Conservation (phyloP, 1,140 invertebrate genomes). For the Elymnias hypermnestra region DNA sequence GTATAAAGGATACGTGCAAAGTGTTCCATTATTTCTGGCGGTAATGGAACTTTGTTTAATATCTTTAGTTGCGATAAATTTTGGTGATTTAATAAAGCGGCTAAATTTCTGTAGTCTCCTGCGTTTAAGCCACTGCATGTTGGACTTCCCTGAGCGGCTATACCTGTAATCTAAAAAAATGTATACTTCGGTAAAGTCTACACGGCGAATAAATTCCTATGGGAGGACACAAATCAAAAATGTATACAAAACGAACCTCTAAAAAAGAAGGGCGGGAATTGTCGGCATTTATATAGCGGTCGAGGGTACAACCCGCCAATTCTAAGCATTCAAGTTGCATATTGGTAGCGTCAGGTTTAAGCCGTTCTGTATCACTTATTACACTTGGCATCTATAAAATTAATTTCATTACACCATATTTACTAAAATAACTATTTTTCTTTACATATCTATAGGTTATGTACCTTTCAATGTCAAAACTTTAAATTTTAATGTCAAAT, state of each 20-base stretch:
- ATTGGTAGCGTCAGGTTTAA: slow-evolving; percentile 63
- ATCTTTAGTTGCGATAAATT: slow-evolving; percentile 87
- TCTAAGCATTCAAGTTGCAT: slow-evolving; percentile 81
- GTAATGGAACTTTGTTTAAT: slow-evolving; percentile 90
- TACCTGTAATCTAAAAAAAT: slow-evolving; percentile 72
- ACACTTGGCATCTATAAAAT: slow-evolving; percentile 58
- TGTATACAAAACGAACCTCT: slow-evolving; percentile 71
- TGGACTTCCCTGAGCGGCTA: slow-evolving; percentile 78
- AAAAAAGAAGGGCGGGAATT: slow-evolving; percentile 83
- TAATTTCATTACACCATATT: slow-evolving; percentile 18
- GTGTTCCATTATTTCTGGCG: slow-evolving; percentile 94
- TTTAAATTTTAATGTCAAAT: slow-evolving; percentile 1
- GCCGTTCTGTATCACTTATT: slow-evolving; percentile 41
- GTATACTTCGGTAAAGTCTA: no score
- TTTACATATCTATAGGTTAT: slow-evolving; percentile 12
- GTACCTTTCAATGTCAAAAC: slow-evolving; percentile 19
- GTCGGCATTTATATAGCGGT: slow-evolving; percentile 83
- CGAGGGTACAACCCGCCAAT: slow-evolving; percentile 83
- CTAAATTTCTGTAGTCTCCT: slow-evolving; percentile 90
- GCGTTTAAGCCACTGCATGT: slow-evolving; percentile 92
- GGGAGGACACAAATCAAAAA: no score
- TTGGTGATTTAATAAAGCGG: slow-evolving; percentile 80
- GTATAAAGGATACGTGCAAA: slow-evolving; percentile 92
- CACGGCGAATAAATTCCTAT: no score
- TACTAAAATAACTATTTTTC: slow-evolving; percentile 11